Base-by-base conservation (phyloP, 2,113 vertebrate genomes). In the Clupea harengus region DNA sequence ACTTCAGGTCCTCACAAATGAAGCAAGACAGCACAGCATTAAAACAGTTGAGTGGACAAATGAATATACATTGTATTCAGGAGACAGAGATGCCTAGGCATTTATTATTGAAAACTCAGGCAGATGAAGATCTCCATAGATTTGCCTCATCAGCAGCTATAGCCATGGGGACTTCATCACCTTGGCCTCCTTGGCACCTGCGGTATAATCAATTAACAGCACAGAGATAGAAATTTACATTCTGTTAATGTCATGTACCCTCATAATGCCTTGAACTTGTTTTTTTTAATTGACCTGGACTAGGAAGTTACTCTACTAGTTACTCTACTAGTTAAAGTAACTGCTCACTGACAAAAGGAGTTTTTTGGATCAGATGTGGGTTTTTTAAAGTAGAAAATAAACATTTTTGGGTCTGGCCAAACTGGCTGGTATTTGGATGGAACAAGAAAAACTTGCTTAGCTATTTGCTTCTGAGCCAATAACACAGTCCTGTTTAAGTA, bases 71-170 rank as follows among this genome's bases (percentile, higher is more conserved):
- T 60, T 17, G 4, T 17, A 1, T 60, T 60, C 20, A 60, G 18
- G 54, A 60, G 54, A n/a, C 54, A 60, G 54, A 60, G 17, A 60
- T 22, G 54, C 11, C 54, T 20, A 3, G 5, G 47, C 2, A 49
- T 60, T 22, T 60, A 6, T 67, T 67, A 67, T 67, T 25, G 25
- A 25, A 25, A 67, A 28, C 64, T 67, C 6, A 25, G 64, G 11
- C 78, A 45, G 78, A 8, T 82, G 44, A 28, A 60, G 32, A 52
- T 81, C 20, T 39, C 10, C 1, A 47, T 25, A 45, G 45, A 87
- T 81, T 67, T 87, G 83, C 49, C 45, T 52, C 32, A 28, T 11
- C 45, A 67, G 81, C 80, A 45, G 39, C n/a, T 11, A 60, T 25
- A 20, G 44, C 15, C 25, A 49, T 57, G n/a, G 25, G 45, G 39